phyloP scores from a whole-genome alignment of 2,797 vertebrate species.

The Perdix hodgsoniae region DNA sequence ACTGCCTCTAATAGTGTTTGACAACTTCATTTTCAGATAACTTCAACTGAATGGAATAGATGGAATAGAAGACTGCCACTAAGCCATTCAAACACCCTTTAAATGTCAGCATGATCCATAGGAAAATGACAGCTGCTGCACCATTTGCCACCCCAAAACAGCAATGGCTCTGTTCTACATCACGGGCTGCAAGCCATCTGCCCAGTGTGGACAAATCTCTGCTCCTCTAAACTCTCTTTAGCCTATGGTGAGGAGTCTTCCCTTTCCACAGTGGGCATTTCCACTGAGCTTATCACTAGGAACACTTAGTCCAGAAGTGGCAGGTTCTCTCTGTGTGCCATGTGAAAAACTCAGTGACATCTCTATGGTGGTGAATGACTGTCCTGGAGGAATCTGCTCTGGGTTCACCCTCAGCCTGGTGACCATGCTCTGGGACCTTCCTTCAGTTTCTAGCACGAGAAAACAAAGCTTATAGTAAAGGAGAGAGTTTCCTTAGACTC shows the following conservation, averaged over 20 bases:
- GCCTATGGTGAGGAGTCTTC: not conserved
- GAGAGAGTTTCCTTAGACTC: not conserved
- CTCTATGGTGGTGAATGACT: not conserved
- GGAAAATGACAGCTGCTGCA: not conserved
- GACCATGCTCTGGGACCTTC: not conserved
- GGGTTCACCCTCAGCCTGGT: not conserved
- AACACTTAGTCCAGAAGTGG: not conserved
- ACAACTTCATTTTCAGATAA: not conserved
- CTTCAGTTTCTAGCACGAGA: not conserved
- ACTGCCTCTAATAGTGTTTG: not conserved
- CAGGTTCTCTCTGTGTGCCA: not conserved
- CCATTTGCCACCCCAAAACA: not conserved
- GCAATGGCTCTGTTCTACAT: not conserved
- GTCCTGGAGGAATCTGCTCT: not conserved
- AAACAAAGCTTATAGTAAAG: not conserved
- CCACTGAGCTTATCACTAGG: not conserved
- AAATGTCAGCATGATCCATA: fast-evolving
- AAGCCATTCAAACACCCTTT: not conserved
- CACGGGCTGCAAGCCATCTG: not conserved
- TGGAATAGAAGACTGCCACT: not conserved
- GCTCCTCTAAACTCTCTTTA: not conserved
- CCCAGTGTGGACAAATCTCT: not conserved
- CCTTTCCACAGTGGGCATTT: not conserved
- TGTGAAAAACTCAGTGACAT: not conserved
- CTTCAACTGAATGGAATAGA: not conserved